Conservation (phyloP, 1,140 invertebrate genomes). For the Onthophagus taurus region DNA sequence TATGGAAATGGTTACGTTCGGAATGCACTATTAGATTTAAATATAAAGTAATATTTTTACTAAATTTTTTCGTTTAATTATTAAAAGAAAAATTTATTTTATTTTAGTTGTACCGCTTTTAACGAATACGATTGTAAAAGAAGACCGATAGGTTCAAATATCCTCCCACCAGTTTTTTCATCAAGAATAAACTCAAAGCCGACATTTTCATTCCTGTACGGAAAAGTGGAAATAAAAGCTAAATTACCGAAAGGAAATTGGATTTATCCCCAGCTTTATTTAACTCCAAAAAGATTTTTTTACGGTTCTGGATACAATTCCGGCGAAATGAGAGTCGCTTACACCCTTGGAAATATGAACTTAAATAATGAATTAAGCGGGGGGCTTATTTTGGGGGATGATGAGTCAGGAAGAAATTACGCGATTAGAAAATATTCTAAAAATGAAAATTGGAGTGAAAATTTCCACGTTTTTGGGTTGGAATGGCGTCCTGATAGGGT, state of each 20-base stretch:
- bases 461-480: slow-evolving; percentile 51
- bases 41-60: slow-evolving; percentile 41
- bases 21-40: slow-evolving; percentile 40
- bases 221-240: slow-evolving; percentile 61
- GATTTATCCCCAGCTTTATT: slow-evolving; percentile 65
- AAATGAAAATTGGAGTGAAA: slow-evolving; percentile 41
- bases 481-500: slow-evolving; percentile 48
- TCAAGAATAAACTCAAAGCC: slow-evolving; percentile 56
- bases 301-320: slow-evolving; percentile 46
- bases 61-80: no score
- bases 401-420: slow-evolving; percentile 34
- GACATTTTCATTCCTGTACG: slow-evolving; percentile 59
- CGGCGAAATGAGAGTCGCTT: slow-evolving; percentile 38
- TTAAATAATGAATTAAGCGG: slow-evolving; percentile 32
- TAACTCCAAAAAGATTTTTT: slow-evolving; percentile 43
- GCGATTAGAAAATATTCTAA: slow-evolving; percentile 38
- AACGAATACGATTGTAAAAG: slow-evolving; percentile 43
- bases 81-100: slow-evolving; percentile 12
- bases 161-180: slow-evolving; percentile 58
- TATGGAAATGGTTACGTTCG: slow-evolving; percentile 49
- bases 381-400: slow-evolving; percentile 33
- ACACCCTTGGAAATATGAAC: slow-evolving; percentile 38
- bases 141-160: slow-evolving; percentile 40
- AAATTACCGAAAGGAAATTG: slow-evolving; percentile 69
- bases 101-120: slow-evolving; percentile 51